Percentiles rank a stretch among this genome's conserved stretches.
Conservation (phyloP, 2,113 vertebrate genomes). For the Gorsachius goisagi region DNA sequence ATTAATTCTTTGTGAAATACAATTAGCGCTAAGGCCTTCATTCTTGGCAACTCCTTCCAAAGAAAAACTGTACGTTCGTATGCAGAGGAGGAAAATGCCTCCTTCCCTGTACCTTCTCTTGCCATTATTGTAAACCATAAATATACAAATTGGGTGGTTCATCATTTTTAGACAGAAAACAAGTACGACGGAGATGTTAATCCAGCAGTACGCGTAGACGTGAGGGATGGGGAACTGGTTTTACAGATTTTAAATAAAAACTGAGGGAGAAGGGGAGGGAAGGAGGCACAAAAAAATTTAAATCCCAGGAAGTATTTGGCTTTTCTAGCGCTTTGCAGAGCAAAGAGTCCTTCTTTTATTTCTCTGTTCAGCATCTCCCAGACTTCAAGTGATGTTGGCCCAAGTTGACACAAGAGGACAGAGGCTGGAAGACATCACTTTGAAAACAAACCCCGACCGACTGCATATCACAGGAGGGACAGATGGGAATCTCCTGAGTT, state of each 20-base stretch:
- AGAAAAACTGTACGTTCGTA: neutral
- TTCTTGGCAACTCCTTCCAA: neutral
- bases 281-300: neutral
- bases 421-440: neutral
- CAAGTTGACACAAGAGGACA: neutral
- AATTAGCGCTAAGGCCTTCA: neutral
- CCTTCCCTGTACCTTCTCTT: neutral
- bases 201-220: neutral
- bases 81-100: neutral
- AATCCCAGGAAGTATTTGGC: neutral
- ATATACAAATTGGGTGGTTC: neutral
- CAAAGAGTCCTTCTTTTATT: neutral
- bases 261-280: neutral
- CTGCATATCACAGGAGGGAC: neutral
- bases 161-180: neutral
- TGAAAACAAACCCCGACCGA: neutral
- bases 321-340: neutral
- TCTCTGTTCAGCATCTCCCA: neutral
- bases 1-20: neutral
- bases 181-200: neutral
- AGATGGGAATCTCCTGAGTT: neutral
- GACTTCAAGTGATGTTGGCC: neutral
- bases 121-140: conserved; percentile 1
- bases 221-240: neutral
- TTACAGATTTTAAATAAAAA: conserved; percentile 42